phyloP scores from a whole-genome alignment of 2,888 invertebrate genomes.

The Hoplodrina ambigua region DNA sequence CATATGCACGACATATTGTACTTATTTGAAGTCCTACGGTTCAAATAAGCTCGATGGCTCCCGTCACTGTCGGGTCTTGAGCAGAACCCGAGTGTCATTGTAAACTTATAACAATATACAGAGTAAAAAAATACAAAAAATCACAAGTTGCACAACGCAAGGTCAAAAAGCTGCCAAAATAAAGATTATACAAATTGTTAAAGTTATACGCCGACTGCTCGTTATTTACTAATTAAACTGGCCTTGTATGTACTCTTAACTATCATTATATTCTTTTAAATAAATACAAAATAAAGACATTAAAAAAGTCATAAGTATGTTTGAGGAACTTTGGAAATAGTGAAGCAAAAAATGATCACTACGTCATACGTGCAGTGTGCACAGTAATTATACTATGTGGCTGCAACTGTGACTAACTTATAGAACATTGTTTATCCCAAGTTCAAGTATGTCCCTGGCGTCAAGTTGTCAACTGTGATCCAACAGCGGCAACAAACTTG shows the following conservation, averaged over 20 bases:
- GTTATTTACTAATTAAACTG: constrained; percentile 51
- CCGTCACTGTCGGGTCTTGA: constrained; percentile 6
- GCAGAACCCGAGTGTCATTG: background rate
- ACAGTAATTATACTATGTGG: background rate
- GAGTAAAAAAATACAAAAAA: constrained; percentile 32
- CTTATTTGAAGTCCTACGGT: background rate
- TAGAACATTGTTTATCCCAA: background rate
- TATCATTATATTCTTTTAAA: constrained; percentile 31
- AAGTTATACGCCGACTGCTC: background rate
- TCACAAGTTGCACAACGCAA: constrained; percentile 60
- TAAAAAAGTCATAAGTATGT: constrained; percentile 6
- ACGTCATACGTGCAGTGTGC: background rate
- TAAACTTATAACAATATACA: constrained; percentile 21
- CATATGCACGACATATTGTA: constrained; percentile 9
- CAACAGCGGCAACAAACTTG: background rate
- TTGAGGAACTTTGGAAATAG: constrained; percentile 10
- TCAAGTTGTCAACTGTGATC: background rate
- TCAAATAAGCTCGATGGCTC: constrained; percentile 19
- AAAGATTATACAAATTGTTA: constrained; percentile 21
- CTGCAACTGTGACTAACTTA: background rate
- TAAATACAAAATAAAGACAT: constrained; percentile 27
- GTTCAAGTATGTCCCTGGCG: background rate
- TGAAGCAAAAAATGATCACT: background rate
- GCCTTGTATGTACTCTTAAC: constrained; percentile 42
- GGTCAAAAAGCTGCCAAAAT: constrained; percentile 47